Evolutionary conservation across 2,113 vertebrate species (phyloP), one percentile per base, ranked within the genome.

Genomic region (Erythrolamprus reginae): DNA sequence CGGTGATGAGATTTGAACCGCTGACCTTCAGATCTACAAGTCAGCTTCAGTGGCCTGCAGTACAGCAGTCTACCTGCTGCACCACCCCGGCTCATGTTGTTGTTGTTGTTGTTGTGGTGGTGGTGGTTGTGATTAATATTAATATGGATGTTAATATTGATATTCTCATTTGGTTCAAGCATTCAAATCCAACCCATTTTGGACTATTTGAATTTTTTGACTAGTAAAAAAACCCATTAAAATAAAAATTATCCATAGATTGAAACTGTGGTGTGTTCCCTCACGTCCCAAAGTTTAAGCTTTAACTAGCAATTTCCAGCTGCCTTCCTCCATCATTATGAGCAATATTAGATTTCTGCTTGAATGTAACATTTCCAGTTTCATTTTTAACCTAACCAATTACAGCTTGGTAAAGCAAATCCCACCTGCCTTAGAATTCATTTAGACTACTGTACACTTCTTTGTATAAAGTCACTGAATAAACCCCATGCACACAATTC

Each of bases 401-500:
- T 21, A 33, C 70, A 83, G n/a, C 26, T 55, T 21, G 48, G 48
- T 0, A 1, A 3, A 7, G 33, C 45, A 55, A 9, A 48, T 6
- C 10, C 2, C 0, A 26, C 19, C 24, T 51, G n/a, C 51, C 28
- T 24, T 3, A 0, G 9, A 53, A 45, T 12, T 45, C 2, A 0
- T 94, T 92, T 82, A 84, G 52, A n/a, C n/a, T n/a, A n/a, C 53
- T 33, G 4, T n/a, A n/a, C 12, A 83, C 92, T 15, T 86, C 89
- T 92, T 92, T 33, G 89, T 88, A 65, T 86, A 55, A 92, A 95
- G 94, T 90, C 77, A 89, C 88, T 87, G 91, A 91, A 90, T 89
- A 95, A 91, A 21, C 85, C 91, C 19, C 88, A 92, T 87, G 55
- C 12, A n/a, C 90, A 90, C 90, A 91, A 91, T 52, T 91, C 93